Evolutionary conservation across 2,888 invertebrate genomes (phyloP).

Genomic region (Adela reaumurella): DNA sequence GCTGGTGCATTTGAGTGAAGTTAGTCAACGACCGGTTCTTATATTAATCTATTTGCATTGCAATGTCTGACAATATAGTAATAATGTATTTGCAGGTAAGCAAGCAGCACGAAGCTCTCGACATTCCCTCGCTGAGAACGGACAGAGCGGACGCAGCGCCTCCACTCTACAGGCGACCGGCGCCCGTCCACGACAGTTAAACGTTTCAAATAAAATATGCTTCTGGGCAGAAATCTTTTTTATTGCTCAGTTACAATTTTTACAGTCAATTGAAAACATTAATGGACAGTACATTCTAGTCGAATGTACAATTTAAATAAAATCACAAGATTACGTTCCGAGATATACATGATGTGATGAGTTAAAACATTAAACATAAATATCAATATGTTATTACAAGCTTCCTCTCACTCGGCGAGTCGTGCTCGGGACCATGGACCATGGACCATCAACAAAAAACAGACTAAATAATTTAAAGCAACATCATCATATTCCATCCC

Average conservation of each 20-base stretch:
- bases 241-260: background rate
- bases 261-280: background rate
- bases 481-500: background rate
- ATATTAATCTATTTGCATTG: too few relatives aligned
- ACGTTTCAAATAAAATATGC: background rate
- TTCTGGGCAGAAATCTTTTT: background rate
- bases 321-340: background rate
- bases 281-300: background rate
- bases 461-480: background rate
- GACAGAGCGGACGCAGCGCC: too few relatives aligned
- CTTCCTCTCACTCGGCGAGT: background rate
- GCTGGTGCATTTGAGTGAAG: too few relatives aligned
- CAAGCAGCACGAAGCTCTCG: too few relatives aligned
- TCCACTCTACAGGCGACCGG: too few relatives aligned
- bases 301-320: background rate
- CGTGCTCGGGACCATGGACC: background rate
- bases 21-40: too few relatives aligned
- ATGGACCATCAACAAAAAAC: too few relatives aligned
- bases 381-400: conserved; percentile 43
- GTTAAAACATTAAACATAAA: conserved; percentile 48
- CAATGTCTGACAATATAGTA: too few relatives aligned
- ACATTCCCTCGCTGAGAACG: too few relatives aligned
- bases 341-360: conserved; percentile 13
- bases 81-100: too few relatives aligned
- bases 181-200: too few relatives aligned